A percentile compares a stretch with the other conserved stretches of the same genome.
These are phyloP conservation scores for Cyclopterus lumpus DNA, from an alignment of 2,797 vertebrate species.

Conservation along the genomic window DNA sequence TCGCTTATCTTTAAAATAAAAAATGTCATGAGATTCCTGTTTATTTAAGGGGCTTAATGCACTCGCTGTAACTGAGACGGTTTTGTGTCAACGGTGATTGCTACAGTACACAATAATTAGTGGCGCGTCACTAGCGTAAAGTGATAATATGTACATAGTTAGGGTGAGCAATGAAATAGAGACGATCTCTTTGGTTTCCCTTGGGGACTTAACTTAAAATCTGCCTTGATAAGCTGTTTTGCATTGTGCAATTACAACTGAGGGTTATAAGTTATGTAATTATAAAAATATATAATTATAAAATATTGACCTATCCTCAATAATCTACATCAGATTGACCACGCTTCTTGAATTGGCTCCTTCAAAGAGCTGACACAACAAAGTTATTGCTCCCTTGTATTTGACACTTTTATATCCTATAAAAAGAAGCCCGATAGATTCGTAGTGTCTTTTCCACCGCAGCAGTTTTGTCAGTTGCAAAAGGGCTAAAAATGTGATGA, in stretches of 20 bases:
- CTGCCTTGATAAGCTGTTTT: conserved; percentile 9
- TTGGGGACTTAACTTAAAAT: conserved; percentile 10
- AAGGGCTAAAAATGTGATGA: conserved; percentile 72
- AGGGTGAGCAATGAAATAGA: conserved; percentile 2
- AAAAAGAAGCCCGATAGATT: conserved; percentile 65
- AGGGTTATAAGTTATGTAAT: conserved; percentile 14
- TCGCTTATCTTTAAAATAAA: too few relatives aligned
- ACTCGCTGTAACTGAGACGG: conserved; percentile 17
- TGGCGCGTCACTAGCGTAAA: conserved; percentile 5
- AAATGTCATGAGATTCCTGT: conserved; percentile 23
- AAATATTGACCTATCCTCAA: conserved; percentile 59
- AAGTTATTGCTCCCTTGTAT: conserved; percentile 66
- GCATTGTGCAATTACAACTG: conserved; percentile 12
- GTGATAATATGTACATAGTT: conserved; percentile 12
- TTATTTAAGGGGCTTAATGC: conserved; percentile 41
- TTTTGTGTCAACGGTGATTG: conserved; percentile 52
- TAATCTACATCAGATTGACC: conserved; percentile 63
- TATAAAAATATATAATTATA: neutral
- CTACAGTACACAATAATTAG: conserved; percentile 32
- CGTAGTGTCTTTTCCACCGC: conserved; percentile 69
- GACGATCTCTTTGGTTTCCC: conserved; percentile 1
- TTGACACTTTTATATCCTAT: conserved; percentile 70
- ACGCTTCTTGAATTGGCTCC: conserved; percentile 60
- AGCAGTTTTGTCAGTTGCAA: conserved; percentile 69
- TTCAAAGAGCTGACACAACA: conserved; percentile 62